A percentile compares a stretch with the other conserved stretches of the same genome.
phyloP scores from a whole-genome alignment of 23 tunicate genomes.

The Trididemnum nubilum region DNA sequence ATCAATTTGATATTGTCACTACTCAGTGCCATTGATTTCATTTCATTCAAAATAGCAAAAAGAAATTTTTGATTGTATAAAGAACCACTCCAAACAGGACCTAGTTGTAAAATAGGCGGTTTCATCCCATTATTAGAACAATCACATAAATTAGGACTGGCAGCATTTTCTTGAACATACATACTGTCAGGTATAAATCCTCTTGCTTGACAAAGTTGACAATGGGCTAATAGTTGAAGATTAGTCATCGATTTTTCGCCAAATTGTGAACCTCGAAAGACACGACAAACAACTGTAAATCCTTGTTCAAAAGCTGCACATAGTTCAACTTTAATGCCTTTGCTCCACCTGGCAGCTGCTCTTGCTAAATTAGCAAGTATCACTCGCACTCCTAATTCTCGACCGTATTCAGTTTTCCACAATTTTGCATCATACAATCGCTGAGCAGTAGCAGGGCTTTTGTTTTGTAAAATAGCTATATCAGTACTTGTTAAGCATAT shows the following conservation, averaged over 20 bases:
- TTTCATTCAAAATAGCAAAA: not conserved
- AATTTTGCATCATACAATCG: constrained; percentile 61
- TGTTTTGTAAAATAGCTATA: constrained; percentile 51
- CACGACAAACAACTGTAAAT: constrained; percentile 53
- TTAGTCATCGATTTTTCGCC: constrained; percentile 35
- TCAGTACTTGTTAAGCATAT: constrained; percentile 65
- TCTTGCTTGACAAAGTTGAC: constrained; percentile 64
- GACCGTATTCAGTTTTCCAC: constrained; percentile 62
- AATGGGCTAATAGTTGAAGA: constrained; percentile 54
- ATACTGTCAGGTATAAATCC: constrained; percentile 13
- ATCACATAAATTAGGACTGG: not conserved
- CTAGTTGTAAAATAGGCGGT: constrained; percentile 58
- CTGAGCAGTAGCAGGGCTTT: constrained; percentile 57
- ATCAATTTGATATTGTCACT: not conserved
- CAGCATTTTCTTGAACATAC: not conserved
- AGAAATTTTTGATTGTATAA: constrained; percentile 59
- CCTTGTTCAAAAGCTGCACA: constrained; percentile 45
- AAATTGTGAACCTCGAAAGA: constrained; percentile 55
- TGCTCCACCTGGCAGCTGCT: constrained; percentile 74
- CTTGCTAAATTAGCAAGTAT: constrained; percentile 55
- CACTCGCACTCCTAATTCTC: constrained; percentile 59
- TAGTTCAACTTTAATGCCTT: constrained; percentile 60
- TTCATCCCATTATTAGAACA: constrained; percentile 4
- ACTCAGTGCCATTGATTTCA: not conserved
- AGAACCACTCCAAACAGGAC: constrained; percentile 63